A percentile compares a stretch with the other conserved stretches of the same genome.
Evolutionary conservation across 2,797 vertebrate species (phyloP).

Genomic region (Gephyroberyx darwinii): DNA sequence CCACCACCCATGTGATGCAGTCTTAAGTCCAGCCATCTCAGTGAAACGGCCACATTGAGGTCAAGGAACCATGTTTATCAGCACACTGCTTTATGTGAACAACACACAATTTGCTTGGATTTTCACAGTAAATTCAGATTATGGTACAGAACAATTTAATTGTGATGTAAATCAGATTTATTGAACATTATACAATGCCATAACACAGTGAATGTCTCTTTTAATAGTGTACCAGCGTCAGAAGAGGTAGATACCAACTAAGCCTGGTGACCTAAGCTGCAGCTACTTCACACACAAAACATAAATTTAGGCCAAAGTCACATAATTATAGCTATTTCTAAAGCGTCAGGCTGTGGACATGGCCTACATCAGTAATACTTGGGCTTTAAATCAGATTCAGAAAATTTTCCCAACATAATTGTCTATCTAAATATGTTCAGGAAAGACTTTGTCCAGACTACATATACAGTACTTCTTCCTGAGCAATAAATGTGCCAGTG

Average conservation of each 20-base stretch:
- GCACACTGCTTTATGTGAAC: not conserved
- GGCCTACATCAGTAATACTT: constrained; percentile 24
- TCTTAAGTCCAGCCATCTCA: not conserved
- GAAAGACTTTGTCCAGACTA: constrained; percentile 67
- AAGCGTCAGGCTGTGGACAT: constrained; percentile 25
- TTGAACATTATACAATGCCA: not conserved
- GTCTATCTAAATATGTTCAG: constrained; percentile 53
- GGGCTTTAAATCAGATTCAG: constrained; percentile 2
- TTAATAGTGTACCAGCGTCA: not conserved
- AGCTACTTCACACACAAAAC: constrained; percentile 17
- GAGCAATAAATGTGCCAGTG: constrained; percentile 62
- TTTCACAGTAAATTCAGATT: not conserved
- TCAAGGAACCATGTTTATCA: constrained; percentile 2
- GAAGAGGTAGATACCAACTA: not conserved
- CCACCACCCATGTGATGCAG: constrained; percentile 7
- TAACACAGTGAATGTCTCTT: not conserved
- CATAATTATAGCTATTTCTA: constrained; percentile 41
- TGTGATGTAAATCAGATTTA: not conserved
- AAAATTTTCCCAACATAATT: constrained; percentile 44
- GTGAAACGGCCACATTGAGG: not conserved
- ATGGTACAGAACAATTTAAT: not conserved
- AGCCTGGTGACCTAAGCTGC: not conserved
- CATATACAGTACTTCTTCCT: constrained; percentile 55
- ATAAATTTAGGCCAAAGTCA: constrained; percentile 41
- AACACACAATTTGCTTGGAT: not conserved